These are phyloP conservation scores for Brachirus orientalis DNA, from an alignment of 2,113 vertebrate species.

Conservation along the genomic window DNA sequence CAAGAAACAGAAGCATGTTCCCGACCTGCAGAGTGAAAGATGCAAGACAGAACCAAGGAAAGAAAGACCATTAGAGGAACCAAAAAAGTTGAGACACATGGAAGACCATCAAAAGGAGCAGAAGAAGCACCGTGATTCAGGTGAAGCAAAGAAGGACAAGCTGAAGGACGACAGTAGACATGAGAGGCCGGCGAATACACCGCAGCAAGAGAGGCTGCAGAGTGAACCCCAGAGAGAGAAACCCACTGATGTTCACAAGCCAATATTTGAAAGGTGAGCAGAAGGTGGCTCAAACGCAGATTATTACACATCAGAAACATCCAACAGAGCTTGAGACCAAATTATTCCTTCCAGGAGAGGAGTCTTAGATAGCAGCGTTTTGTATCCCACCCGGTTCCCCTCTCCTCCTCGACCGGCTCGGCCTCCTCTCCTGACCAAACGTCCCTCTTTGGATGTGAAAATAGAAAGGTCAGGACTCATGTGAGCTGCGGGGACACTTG, in stretches of 20 bases:
- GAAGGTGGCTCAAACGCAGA: not conserved
- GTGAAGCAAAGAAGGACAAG: conserved; percentile 43
- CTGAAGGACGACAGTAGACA: conserved; percentile 33
- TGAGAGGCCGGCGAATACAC: conserved; percentile 12
- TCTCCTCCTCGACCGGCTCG: conserved; percentile 65
- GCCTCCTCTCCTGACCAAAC: conserved; percentile 51
- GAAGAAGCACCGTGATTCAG: conserved; percentile 24
- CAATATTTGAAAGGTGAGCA: conserved; percentile 80
- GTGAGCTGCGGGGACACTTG: not conserved
- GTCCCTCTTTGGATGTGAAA: conserved; percentile 44
- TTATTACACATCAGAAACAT: not conserved
- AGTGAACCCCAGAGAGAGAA: conserved; percentile 39
- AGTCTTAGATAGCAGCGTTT: conserved; percentile 73
- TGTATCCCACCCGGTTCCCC: conserved; percentile 69
- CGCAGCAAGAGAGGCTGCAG: conserved; percentile 16
- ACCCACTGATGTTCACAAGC: conserved; percentile 34
- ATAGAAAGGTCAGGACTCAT: conserved; percentile 66
- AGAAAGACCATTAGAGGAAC: conserved; percentile 47
- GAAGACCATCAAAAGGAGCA: conserved; percentile 46
- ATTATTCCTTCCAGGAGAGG: conserved; percentile 68
- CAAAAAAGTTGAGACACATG: conserved; percentile 35
- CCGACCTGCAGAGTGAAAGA: conserved; percentile 46
- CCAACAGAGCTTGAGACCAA: conserved; percentile 29
- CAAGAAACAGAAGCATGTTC: conserved; percentile 35
- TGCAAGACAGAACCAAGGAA: conserved; percentile 45